phyloP scores from a whole-genome alignment of 1,140 invertebrate species.

The Nautilus pompilius region DNA sequence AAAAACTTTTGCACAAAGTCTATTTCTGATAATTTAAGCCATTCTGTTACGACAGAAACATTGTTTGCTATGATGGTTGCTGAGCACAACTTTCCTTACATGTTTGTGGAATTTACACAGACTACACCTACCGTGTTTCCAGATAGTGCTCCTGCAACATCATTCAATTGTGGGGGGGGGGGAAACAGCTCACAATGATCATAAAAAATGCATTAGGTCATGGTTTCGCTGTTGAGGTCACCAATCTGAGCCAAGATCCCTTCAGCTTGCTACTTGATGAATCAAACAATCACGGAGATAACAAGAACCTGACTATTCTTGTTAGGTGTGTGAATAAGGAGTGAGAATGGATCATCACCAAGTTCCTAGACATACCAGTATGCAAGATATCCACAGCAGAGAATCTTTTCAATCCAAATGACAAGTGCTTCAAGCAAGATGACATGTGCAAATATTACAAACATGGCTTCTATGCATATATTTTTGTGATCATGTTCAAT shows the following conservation, averaged over 20 bases:
- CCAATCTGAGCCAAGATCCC: not conserved
- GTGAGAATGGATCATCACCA: not conserved
- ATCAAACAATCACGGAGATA: slow-evolving; percentile 3
- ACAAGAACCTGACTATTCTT: slow-evolving; percentile 9
- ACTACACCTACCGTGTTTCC: slow-evolving; percentile 11
- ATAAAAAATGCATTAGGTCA: slow-evolving; percentile 8
- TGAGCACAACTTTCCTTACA: slow-evolving; percentile 12
- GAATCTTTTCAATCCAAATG: slow-evolving; percentile 8
- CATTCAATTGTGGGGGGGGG: slow-evolving; percentile 10
- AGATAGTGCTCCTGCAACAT: slow-evolving; percentile 8
- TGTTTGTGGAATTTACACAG: slow-evolving; percentile 12
- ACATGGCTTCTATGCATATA: too few relatives aligned
- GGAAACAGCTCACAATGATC: slow-evolving; percentile 14
- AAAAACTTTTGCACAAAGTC: too few relatives aligned
- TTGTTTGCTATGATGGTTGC: slow-evolving; percentile 8
- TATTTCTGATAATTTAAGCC: too few relatives aligned
- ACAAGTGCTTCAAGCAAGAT: slow-evolving; percentile 7
- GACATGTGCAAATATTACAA: too few relatives aligned
- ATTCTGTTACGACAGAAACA: slow-evolving; percentile 8
- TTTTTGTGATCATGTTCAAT: not conserved
- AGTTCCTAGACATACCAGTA: slow-evolving; percentile 9
- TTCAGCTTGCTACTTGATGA: slow-evolving; percentile 9
- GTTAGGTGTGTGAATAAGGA: not conserved
- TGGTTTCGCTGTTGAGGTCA: not conserved
- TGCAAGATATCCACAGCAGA: slow-evolving; percentile 3